Conservation (phyloP, 2,888 invertebrate genomes). For the Molanna angustata region DNA sequence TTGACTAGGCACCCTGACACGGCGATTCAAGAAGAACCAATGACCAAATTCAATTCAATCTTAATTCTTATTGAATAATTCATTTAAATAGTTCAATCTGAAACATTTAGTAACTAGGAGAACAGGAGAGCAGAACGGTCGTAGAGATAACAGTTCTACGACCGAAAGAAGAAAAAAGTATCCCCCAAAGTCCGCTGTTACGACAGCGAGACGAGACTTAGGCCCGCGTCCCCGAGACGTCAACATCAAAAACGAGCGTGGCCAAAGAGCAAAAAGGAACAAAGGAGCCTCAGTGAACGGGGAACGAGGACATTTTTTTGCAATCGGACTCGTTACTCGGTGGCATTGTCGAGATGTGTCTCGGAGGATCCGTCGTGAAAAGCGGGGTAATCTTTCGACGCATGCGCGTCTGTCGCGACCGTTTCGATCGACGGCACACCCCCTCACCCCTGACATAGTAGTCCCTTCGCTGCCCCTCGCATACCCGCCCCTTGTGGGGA, state of each 20-base stretch:
- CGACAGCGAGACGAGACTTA: not conserved
- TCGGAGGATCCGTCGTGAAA: not conserved
- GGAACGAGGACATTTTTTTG: too few relatives aligned
- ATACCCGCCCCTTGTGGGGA: too few relatives aligned
- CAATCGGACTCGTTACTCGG: too few relatives aligned
- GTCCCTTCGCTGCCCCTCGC: conserved; percentile 3
- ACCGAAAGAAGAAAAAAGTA: not conserved
- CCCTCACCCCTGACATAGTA: conserved; percentile 7
- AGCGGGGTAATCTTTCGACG: not conserved
- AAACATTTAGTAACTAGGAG: too few relatives aligned
- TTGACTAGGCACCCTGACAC: too few relatives aligned
- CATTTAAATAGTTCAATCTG: too few relatives aligned
- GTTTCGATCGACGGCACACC: conserved; percentile 13
- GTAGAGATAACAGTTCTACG: not conserved
- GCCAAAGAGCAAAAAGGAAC: not conserved
- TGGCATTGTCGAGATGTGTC: too few relatives aligned
- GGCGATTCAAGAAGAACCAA: too few relatives aligned
- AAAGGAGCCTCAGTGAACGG: too few relatives aligned
- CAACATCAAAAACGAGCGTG: not conserved
- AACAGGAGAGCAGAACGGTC: conserved; percentile 12
- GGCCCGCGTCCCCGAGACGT: not conserved
- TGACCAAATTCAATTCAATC: too few relatives aligned
- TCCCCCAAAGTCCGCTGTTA: too few relatives aligned
- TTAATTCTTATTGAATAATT: too few relatives aligned
- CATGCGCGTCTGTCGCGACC: conserved; percentile 11